These are phyloP conservation scores for Centroberyx gerrardi DNA, from an alignment of 2,797 vertebrate species.

Conservation along the genomic window DNA sequence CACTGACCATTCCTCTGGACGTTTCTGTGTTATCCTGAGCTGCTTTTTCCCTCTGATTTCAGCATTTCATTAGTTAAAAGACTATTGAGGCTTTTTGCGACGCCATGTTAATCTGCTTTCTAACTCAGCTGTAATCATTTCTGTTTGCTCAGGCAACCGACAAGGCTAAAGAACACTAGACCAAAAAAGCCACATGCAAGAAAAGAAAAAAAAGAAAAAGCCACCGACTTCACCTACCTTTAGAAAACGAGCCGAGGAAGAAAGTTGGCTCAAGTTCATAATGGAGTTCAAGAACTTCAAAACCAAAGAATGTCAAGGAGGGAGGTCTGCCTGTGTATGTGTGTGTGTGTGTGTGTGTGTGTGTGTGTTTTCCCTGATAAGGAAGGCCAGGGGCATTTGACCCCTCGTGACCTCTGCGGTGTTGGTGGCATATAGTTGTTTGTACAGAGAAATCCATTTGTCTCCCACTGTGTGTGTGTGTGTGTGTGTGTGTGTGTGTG, in stretches of 20 bases:
- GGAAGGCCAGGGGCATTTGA: conserved; percentile 57
- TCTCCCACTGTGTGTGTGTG: conserved; percentile 61
- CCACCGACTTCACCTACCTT: neutral
- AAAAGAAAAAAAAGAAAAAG: conserved; percentile 11
- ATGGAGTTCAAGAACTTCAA: conserved; percentile 28
- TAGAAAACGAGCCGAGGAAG: conserved; percentile 1
- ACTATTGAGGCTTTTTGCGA: neutral
- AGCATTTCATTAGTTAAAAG: neutral
- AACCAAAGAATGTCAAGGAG: conserved; percentile 28
- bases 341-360: conserved; percentile 22
- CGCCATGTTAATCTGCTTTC: neutral
- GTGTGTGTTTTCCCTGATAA: conserved; percentile 59
- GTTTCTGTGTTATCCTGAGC: neutral
- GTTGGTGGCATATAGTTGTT: conserved; percentile 67
- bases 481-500: conserved; percentile 52
- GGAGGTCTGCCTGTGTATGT: conserved; percentile 45
- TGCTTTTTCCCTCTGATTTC: neutral
- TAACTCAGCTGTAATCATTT: neutral
- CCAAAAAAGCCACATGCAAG: neutral
- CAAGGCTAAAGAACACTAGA: conserved; percentile 12
- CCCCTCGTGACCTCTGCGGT: conserved; percentile 55
- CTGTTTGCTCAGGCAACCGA: conserved; percentile 3
- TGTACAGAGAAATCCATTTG: conserved; percentile 68
- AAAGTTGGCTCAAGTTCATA: conserved; percentile 29
- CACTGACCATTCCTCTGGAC: neutral